Percentiles rank a stretch among this genome's conserved stretches.
phyloP scores from a whole-genome alignment of 2,888 invertebrate species.

The Eupithecia insigniata region DNA sequence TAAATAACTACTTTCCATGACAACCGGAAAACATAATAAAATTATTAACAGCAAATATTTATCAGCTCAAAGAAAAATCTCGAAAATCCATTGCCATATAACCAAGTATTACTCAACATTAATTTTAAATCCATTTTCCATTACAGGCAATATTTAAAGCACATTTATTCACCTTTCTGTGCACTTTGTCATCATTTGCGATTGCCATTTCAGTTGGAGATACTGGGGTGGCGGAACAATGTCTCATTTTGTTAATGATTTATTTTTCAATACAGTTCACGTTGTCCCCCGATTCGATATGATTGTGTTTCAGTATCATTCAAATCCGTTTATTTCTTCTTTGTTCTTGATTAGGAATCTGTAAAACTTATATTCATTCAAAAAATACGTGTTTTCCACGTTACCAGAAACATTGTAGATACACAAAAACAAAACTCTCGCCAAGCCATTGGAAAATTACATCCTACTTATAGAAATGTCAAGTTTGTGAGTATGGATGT shows the following conservation, averaged over 20 bases:
- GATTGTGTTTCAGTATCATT: constrained; percentile 12
- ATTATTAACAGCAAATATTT: neutral
- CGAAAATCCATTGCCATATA: constrained; percentile 6
- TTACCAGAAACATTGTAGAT: neutral
- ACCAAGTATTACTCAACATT: constrained; percentile 56
- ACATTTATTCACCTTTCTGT: constrained; percentile 66
- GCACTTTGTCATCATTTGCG: constrained; percentile 70
- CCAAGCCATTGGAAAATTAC: neutral
- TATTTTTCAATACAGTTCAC: constrained; percentile 70
- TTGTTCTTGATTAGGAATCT: neutral
- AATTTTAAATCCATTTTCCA: constrained; percentile 71
- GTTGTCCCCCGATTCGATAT: constrained; percentile 52
- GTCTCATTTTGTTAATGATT: constrained; percentile 76
- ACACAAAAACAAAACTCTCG: neutral
- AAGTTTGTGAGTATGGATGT: no score
- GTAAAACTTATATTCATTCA: neutral
- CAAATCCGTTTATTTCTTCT: neutral
- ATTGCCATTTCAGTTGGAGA: constrained; percentile 63
- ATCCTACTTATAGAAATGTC: no score
- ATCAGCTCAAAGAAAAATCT: neutral
- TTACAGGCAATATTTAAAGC: constrained; percentile 44
- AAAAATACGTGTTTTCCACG: neutral
- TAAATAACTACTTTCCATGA: neutral
- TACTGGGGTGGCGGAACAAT: constrained; percentile 61
- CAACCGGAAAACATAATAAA: neutral